Conservation (phyloP, 2,113 vertebrate genomes). For the Hypocryptadius cinnamomeus region DNA sequence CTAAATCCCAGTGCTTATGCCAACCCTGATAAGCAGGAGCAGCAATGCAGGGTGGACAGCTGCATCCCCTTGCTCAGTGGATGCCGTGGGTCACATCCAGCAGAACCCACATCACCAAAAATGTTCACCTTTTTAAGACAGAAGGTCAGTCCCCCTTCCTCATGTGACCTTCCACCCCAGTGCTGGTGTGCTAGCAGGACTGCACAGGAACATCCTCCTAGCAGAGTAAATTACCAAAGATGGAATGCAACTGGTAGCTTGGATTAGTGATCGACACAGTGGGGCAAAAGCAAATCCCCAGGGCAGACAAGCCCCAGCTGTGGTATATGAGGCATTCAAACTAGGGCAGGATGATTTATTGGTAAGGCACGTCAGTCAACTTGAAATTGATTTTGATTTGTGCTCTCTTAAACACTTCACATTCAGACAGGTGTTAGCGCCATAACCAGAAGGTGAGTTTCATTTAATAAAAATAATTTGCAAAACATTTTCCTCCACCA, state of each 20-base stretch:
- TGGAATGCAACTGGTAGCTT: not conserved
- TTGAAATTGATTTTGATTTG: conserved; percentile 68
- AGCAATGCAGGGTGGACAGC: not conserved
- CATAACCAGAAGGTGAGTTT: conserved; percentile 33
- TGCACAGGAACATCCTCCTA: not conserved
- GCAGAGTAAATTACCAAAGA: not conserved
- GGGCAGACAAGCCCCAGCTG: not conserved
- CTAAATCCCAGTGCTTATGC: not conserved
- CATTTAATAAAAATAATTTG: not conserved
- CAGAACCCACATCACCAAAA: not conserved
- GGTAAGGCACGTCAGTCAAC: conserved; percentile 66
- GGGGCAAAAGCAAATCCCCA: not conserved
- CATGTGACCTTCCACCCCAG: not conserved
- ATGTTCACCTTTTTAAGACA: not conserved
- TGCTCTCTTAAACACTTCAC: not conserved
- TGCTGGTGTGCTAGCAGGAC: not conserved
- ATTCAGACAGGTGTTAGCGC: conserved; percentile 53
- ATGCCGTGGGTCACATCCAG: not conserved
- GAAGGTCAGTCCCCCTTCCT: not conserved
- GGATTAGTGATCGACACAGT: not conserved
- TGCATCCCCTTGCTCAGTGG: not conserved
- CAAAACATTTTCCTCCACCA: conserved; percentile 31
- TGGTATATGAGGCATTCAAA: conserved; percentile 52
- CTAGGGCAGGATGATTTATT: conserved; percentile 44
- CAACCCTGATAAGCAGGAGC: not conserved